Percentiles rank a stretch among this genome's conserved stretches.
Conservation (phyloP, 2,888 invertebrate species). For the Ischnura elegans region DNA sequence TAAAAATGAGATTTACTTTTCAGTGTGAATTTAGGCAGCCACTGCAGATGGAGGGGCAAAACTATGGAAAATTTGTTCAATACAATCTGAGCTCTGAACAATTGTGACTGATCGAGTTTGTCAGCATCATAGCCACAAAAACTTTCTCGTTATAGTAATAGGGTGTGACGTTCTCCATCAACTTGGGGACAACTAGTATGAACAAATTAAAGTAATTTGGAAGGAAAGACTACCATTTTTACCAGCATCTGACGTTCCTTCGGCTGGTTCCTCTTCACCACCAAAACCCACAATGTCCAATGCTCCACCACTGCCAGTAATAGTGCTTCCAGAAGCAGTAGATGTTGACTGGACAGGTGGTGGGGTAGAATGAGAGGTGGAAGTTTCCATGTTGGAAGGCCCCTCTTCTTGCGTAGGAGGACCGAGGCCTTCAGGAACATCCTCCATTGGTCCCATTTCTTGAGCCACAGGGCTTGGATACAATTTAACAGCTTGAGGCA, state of each 20-base stretch:
- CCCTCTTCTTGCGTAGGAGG: slow-evolving; percentile 45
- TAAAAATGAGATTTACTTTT: too few species aligned
- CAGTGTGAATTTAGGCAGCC: too few species aligned
- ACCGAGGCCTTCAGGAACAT: slow-evolving; percentile 62
- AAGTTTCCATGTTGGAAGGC: background rate
- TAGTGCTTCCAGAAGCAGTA: slow-evolving; percentile 41
- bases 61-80: too few species aligned
- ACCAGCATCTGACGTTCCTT: slow-evolving; percentile 46
- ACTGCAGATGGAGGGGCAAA: too few species aligned
- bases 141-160: too few species aligned
- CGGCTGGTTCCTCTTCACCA: slow-evolving; percentile 52
- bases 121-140: too few species aligned
- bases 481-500: slow-evolving; percentile 70
- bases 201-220: too few species aligned
- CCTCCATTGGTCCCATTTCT: slow-evolving; percentile 69
- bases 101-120: too few species aligned
- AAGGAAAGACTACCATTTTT: background rate
- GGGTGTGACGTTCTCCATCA: too few species aligned
- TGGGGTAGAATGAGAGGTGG: background rate
- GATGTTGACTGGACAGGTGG: background rate
- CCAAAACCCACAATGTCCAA: slow-evolving; percentile 57
- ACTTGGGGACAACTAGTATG: too few species aligned
- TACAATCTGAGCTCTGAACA: too few species aligned
- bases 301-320: slow-evolving; percentile 26
- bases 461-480: slow-evolving; percentile 69